Conservation (phyloP, 2,113 vertebrate species). For the Apteryx mantelli region DNA sequence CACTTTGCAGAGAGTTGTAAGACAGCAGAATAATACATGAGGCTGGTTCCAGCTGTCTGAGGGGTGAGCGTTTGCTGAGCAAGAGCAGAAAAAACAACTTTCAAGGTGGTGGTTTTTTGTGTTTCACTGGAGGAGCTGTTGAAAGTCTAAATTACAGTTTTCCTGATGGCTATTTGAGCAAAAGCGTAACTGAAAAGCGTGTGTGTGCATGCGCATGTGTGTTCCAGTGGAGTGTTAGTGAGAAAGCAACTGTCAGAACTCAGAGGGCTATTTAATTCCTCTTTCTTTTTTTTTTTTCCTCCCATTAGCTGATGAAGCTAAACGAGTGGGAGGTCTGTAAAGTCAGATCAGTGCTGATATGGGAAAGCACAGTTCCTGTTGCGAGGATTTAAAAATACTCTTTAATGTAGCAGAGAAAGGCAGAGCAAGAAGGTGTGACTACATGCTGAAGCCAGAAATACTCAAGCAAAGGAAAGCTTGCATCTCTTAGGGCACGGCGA, state of each 20-base stretch:
- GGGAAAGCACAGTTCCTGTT: neutral
- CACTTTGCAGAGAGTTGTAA: neutral
- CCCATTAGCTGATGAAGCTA: conserved; percentile 46
- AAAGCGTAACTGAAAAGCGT: neutral
- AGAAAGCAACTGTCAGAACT: neutral
- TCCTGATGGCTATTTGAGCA: neutral
- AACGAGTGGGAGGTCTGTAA: conserved; percentile 43
- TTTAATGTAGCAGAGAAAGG: neutral
- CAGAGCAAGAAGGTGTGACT: neutral
- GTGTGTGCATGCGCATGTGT: neutral
- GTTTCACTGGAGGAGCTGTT: conserved; percentile 18
- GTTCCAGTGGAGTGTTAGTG: neutral
- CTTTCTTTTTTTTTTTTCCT: neutral
- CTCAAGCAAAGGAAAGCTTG: rapidly evolving
- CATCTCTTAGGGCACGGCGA: rapidly evolving
- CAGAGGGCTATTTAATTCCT: conserved; percentile 4
- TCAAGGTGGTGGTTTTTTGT: neutral
- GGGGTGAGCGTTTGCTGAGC: neutral
- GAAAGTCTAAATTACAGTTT: conserved; percentile 38
- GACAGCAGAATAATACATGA: neutral
- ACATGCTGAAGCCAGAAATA: neutral
- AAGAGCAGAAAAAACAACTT: conserved; percentile 26
- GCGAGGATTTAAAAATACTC: neutral
- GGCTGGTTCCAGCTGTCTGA: neutral
- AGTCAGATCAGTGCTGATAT: conserved; percentile 27